Conservation (phyloP, 2,113 vertebrate genomes). For the Myotis davidii region DNA sequence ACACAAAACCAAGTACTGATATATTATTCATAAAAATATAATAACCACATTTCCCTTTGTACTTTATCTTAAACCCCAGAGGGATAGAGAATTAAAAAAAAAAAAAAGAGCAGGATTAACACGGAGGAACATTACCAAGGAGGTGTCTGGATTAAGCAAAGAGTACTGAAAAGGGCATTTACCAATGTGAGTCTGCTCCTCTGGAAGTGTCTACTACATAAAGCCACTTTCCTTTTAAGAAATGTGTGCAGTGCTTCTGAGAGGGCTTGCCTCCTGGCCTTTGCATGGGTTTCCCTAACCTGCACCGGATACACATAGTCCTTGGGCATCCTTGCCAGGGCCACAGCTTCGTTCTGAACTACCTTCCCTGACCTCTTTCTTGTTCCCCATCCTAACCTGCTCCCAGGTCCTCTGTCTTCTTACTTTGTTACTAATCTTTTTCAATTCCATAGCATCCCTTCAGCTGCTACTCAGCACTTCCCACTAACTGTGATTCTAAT, state of each 20-base stretch:
- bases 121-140: slow-evolving; percentile 11
- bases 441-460: not conserved
- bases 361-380: not conserved
- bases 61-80: slow-evolving; percentile 37
- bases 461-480: not conserved
- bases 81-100: not conserved
- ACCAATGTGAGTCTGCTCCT: not conserved
- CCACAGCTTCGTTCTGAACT: not conserved
- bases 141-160: not conserved
- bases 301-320: not conserved
- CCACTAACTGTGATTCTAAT: not conserved
- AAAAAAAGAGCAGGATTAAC: not conserved
- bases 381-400: not conserved
- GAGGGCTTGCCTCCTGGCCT: not conserved
- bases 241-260: not conserved
- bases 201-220: not conserved
- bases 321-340: not conserved
- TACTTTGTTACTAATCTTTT: not conserved
- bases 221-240: not conserved
- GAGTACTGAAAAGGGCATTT: not conserved
- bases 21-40: slow-evolving; percentile 33
- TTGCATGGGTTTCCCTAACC: not conserved
- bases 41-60: slow-evolving; percentile 24
- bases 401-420: not conserved
- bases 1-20: not conserved